Conservation (phyloP, 2,888 invertebrate genomes). For the Stratiomys singularior region DNA sequence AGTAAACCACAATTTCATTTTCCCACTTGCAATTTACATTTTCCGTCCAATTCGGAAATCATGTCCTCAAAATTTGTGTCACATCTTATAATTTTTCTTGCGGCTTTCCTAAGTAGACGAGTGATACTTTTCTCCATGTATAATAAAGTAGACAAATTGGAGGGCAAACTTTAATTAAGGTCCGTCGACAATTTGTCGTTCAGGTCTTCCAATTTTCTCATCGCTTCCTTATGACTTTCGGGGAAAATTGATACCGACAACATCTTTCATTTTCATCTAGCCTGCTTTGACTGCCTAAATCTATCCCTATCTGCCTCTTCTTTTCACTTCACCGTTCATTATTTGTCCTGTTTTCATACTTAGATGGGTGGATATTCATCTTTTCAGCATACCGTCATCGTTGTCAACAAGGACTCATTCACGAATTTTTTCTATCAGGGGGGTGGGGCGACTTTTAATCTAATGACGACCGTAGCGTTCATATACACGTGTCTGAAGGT, state of each 20-base stretch:
- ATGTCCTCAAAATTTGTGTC: slow-evolving; percentile 19
- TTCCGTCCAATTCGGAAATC: slow-evolving; percentile 23
- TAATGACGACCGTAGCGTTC: background rate
- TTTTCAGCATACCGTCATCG: background rate
- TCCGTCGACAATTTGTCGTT: slow-evolving; percentile 44
- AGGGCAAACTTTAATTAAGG: slow-evolving; percentile 44
- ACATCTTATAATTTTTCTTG: slow-evolving; percentile 37
- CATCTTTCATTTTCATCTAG: slow-evolving; percentile 17
- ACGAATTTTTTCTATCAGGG: background rate
- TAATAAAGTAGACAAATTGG: slow-evolving; percentile 19
- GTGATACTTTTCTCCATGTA: background rate
- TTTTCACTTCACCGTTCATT: background rate
- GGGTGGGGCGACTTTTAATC: slow-evolving; percentile 4
- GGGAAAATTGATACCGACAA: slow-evolving; percentile 27
- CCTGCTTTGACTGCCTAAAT: background rate
- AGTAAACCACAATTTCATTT: background rate
- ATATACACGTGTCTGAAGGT: background rate
- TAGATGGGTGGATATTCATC: slow-evolving; percentile 8
- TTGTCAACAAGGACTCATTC: slow-evolving; percentile 3
- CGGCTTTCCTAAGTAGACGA: background rate
- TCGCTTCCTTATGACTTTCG: slow-evolving; percentile 37
- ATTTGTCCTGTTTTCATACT: background rate
- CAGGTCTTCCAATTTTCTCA: slow-evolving; percentile 43
- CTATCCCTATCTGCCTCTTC: background rate
- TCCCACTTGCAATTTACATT: slow-evolving; percentile 14